These are phyloP conservation scores for Procavia capensis DNA, from an alignment of 2,113 vertebrate species.

Conservation along the genomic window DNA sequence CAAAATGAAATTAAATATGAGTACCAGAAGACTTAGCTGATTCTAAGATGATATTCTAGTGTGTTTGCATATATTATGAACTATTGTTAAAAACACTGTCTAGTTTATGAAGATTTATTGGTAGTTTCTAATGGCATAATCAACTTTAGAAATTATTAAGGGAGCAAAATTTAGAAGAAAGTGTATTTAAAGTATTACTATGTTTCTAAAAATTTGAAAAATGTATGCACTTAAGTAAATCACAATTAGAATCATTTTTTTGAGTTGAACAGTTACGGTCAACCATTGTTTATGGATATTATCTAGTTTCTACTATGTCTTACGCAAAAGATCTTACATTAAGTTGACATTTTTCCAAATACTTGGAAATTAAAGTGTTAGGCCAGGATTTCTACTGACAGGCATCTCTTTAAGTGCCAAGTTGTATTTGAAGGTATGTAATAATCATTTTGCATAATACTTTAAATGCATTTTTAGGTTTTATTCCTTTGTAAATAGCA, in stretches of 20 bases:
- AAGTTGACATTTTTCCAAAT: not conserved
- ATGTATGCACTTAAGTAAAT: not conserved
- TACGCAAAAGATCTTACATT: not conserved
- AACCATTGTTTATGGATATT: not conserved
- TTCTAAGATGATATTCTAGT: not conserved
- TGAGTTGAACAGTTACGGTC: not conserved
- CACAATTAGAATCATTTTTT: not conserved
- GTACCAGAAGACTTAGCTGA: not conserved
- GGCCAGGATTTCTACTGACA: not conserved
- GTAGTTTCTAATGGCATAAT: not conserved
- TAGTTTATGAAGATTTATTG: not conserved
- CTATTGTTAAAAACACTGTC: not conserved
- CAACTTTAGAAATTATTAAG: not conserved
- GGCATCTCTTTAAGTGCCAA: not conserved
- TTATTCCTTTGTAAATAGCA: not conserved
- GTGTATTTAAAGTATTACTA: not conserved
- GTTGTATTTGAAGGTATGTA: not conserved
- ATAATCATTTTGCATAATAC: not conserved
- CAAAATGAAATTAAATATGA: conserved; percentile 45
- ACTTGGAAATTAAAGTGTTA: not conserved
- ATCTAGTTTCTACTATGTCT: not conserved
- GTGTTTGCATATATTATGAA: not conserved
- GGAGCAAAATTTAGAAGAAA: not conserved
- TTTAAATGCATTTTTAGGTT: not conserved
- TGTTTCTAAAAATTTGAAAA: not conserved